Base-by-base conservation (phyloP, 2,888 invertebrate genomes). In the Daptonema setosum region DNA sequence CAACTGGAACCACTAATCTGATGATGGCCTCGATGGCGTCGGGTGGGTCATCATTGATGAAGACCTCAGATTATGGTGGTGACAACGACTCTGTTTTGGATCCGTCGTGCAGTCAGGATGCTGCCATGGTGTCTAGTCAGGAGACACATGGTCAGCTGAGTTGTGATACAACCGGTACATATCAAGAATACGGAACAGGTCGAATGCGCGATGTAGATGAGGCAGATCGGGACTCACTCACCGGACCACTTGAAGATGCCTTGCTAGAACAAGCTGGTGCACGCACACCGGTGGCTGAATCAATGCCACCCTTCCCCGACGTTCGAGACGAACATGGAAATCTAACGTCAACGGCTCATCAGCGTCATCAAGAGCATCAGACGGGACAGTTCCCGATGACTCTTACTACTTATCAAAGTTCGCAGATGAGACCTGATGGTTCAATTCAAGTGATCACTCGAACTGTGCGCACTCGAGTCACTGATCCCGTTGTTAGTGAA, bases 351-450 rank as follows among this genome's bases (percentile, higher is more conserved):
- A 52, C 20, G 5, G 24, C 47, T 22, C n/a, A 17, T 48, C 28
- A 48, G 14, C 28, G 3, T 20, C 30, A 51, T 22, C 2, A 22
- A 17, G 30, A 30, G 24, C 22, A 3, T 5, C 51, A 29, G 24
- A 8, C 30, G 20, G 11, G 35, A 22, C 59, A 61, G n/a, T 68
- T 63, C 51, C 65, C 68, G 17, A 64, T 63, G 28, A 68, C 68
- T 3, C 56, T 68, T 28, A 68, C 68, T n/a, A 68, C 67, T 1
- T 69, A 66, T 61, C 63, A 68, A 58, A 69, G 67, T 1, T 61
- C 63, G 22, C 63, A 65, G 29, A 60, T 61, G 28, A 59, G 54
- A 8, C 14, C 5, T 17, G 68, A 68, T 54, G 69, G 69, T 25
- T 57, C 67, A 2, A 60, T 66, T 54, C 65, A 68, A 59, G 65